Evolutionary conservation across 2,797 vertebrate genomes (phyloP).

Genomic region (Mus spretus): DNA sequence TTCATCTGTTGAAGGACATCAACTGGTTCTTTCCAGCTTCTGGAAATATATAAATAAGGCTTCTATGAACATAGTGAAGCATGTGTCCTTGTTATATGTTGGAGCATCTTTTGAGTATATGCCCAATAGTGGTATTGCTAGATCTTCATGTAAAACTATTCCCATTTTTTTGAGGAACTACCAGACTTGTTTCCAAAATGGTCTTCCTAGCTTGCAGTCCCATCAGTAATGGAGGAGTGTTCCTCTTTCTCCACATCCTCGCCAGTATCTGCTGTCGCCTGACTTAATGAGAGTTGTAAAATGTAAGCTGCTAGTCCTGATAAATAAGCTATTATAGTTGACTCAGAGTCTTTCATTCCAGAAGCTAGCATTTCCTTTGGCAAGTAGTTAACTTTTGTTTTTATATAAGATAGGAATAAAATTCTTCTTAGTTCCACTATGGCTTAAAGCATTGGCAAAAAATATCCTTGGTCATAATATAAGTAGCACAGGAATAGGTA

Average conservation of each 20-base stretch:
- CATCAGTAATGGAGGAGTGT: not conserved
- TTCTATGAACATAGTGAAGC: not conserved
- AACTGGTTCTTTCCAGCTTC: not conserved
- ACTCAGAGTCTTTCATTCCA: not conserved
- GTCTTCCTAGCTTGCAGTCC: not conserved
- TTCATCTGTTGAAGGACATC: not conserved
- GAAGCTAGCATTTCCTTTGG: not conserved
- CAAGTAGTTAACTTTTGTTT: slow-evolving; percentile 10
- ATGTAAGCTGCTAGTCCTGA: not conserved
- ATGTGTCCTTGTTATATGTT: not conserved
- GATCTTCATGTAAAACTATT: not conserved
- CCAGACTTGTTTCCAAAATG: not conserved
- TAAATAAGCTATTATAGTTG: not conserved
- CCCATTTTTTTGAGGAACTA: not conserved
- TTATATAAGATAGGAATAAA: not conserved
- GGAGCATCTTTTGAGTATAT: not conserved
- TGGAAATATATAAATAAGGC: not conserved
- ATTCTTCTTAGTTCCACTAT: not conserved
- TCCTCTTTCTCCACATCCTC: not conserved
- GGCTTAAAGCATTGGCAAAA: not conserved
- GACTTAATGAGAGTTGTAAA: not conserved
- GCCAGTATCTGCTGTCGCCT: not conserved
- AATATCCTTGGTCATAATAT: not conserved
- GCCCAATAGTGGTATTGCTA: not conserved
- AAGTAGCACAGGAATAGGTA: not conserved